Conservation (phyloP, 2,888 invertebrate genomes). For the Odontocolon sp. region DNA sequence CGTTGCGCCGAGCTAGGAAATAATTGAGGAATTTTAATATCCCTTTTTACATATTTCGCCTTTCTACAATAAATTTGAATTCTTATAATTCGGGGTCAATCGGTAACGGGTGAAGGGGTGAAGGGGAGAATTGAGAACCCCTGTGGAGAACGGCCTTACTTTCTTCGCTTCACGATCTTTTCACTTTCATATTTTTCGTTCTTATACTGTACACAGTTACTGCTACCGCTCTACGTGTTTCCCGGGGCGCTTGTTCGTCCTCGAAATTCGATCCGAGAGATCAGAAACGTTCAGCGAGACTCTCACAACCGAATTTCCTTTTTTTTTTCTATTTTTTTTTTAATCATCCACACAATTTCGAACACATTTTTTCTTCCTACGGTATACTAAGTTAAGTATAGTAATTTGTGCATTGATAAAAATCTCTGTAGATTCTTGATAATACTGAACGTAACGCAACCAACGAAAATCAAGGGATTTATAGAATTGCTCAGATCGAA, state of each 20-base stretch:
- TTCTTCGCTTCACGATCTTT: constrained; percentile 73
- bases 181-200: constrained; percentile 76
- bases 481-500: constrained; percentile 5
- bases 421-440: background rate
- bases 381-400: constrained; percentile 14
- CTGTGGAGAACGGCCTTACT: constrained; percentile 72
- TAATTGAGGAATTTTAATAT: background rate
- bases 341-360: background rate
- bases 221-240: constrained; percentile 5
- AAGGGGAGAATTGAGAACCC: constrained; percentile 65
- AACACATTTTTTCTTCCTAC: constrained; percentile 7
- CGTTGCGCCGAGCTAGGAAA: no score
- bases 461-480: constrained; percentile 27
- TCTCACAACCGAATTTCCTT: constrained; percentile 9
- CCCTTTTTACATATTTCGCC: background rate
- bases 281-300: constrained; percentile 7
- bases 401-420: constrained; percentile 12
- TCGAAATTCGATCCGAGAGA: constrained; percentile 32
- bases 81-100: constrained; percentile 30
- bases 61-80: background rate
- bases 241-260: background rate
- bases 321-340: constrained; percentile 5
- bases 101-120: background rate
- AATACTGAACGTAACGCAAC: background rate
- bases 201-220: constrained; percentile 24